phyloP scores from a whole-genome alignment of 2,113 vertebrate genomes.

The Sigmodon hispidus region DNA sequence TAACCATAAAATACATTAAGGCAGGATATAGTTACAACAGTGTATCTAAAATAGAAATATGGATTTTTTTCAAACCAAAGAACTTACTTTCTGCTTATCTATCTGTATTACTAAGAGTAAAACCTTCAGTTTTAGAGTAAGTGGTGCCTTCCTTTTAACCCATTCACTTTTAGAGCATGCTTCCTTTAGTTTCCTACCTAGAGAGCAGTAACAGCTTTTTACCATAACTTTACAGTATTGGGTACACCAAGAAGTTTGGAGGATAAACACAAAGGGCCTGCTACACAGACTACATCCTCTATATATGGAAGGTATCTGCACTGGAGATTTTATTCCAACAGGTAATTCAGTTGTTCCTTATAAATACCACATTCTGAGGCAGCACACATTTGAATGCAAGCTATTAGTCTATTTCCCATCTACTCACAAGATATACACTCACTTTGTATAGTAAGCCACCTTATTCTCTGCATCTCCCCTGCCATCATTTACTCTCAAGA shows the following conservation, averaged over 20 bases:
- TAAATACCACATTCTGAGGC: background rate
- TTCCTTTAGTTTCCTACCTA: background rate
- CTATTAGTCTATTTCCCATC: background rate
- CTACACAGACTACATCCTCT: slow-evolving; percentile 52
- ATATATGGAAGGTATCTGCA: slow-evolving; percentile 30
- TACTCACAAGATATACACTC: background rate
- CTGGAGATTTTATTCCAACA: slow-evolving; percentile 47
- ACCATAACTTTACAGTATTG: slow-evolving; percentile 20
- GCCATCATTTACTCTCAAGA: background rate
- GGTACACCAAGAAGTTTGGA: background rate
- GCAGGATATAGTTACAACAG: background rate
- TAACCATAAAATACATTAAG: slow-evolving; percentile 45
- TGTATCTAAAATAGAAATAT: slow-evolving; percentile 32
- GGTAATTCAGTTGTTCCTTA: slow-evolving; percentile 42
- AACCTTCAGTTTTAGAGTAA: slow-evolving; percentile 17
- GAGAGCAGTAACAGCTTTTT: slow-evolving; percentile 1
- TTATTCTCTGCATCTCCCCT: background rate
- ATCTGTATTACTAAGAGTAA: background rate
- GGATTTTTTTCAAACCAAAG: slow-evolving; percentile 26
- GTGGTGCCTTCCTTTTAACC: slow-evolving; percentile 32
- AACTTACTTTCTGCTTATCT: background rate
- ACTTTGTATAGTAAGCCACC: background rate
- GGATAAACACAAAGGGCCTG: slow-evolving; percentile 7
- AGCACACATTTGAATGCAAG: background rate
- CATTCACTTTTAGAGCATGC: background rate